Conservation (phyloP, 2,797 vertebrate genomes). For the Epinephelus awoara region DNA sequence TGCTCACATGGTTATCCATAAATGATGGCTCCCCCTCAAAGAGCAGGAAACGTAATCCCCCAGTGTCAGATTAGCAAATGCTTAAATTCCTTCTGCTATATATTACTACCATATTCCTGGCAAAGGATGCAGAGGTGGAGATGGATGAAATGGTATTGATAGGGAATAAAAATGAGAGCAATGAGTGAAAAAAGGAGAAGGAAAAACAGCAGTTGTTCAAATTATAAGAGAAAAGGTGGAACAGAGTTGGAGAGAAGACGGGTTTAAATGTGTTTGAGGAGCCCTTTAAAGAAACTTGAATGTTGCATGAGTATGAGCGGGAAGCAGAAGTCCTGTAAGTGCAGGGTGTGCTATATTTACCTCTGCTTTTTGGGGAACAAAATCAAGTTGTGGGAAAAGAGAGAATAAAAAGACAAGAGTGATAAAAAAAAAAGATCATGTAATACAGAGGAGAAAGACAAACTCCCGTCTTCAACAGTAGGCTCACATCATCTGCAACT, state of each 20-base stretch:
- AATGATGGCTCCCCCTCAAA: conserved; percentile 12
- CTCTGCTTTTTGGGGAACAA: background rate
- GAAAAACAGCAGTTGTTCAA: conserved; percentile 1
- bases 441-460: background rate
- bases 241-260: background rate
- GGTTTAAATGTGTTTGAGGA: background rate
- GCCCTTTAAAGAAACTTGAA: background rate
- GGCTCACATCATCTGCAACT: background rate
- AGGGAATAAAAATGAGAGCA: conserved; percentile 1
- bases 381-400: background rate
- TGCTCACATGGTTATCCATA: conserved; percentile 62
- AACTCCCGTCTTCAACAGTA: background rate
- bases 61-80: conserved; percentile 65
- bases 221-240: background rate
- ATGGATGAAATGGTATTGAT: background rate
- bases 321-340: background rate
- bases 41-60: conserved; percentile 60
- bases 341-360: background rate
- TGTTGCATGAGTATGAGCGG: background rate
- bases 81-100: conserved; percentile 56
- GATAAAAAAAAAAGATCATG: background rate
- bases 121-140: conserved; percentile 17
- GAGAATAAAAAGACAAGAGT: too few species aligned
- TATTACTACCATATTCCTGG: conserved; percentile 54
- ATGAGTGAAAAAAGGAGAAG: background rate